These are phyloP conservation scores for Drosophila kanapiae DNA, from an alignment of 1,140 invertebrate genomes.

Conservation along the genomic window DNA sequence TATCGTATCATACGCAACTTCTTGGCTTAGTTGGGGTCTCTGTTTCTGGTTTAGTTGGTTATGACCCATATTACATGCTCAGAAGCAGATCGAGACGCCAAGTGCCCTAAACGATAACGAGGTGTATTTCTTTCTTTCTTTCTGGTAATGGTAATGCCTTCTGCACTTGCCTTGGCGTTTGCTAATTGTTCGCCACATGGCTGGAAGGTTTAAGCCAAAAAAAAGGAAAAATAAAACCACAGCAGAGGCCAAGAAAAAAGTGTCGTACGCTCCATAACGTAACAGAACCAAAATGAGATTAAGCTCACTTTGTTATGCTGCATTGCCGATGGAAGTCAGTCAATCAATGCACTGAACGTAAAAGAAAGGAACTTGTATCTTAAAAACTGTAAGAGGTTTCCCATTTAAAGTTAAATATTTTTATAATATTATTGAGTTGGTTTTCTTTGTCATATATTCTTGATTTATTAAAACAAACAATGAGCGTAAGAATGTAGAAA, in stretches of 20 bases:
- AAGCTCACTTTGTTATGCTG: conserved; percentile 59
- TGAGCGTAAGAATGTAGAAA: not conserved
- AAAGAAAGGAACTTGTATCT: too few species aligned
- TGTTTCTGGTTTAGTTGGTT: conserved; percentile 67
- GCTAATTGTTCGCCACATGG: conserved; percentile 69
- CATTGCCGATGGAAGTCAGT: conserved; percentile 60
- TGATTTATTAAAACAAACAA: not conserved
- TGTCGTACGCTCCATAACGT: conserved; percentile 60
- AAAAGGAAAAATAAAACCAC: not conserved
- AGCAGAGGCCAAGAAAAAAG: conserved; percentile 25
- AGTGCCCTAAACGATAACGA: conserved; percentile 52
- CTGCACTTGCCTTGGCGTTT: conserved; percentile 37
- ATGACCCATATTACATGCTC: conserved; percentile 68
- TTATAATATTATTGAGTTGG: not conserved
- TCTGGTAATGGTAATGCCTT: conserved; percentile 38
- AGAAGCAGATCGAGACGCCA: conserved; percentile 39
- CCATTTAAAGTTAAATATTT: not conserved
- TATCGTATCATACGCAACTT: conserved; percentile 15
- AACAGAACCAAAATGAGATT: conserved; percentile 48
- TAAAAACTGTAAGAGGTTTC: not conserved
- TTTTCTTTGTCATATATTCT: too few species aligned
- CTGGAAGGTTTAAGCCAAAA: conserved; percentile 3
- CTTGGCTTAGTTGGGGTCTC: conserved; percentile 15
- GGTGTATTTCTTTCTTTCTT: conserved; percentile 23
- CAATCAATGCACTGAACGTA: conserved; percentile 12